Evolutionary conservation across 2,797 vertebrate genomes (phyloP).

Genomic region (Xenopus petersii): DNA sequence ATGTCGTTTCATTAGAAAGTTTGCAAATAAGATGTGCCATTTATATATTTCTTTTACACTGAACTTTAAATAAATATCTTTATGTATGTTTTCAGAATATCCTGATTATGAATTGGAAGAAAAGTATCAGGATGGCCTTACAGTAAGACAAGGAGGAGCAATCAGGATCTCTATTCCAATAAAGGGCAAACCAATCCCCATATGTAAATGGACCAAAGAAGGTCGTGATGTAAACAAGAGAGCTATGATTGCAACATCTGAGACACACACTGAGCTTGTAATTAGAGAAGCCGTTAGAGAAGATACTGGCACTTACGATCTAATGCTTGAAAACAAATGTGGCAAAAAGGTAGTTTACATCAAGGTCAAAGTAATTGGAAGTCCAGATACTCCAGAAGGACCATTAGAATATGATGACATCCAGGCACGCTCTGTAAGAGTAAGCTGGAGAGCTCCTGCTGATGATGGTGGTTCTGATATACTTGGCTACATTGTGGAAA

Average conservation of each 20-base stretch:
- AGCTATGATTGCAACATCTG: slow-evolving; percentile 90
- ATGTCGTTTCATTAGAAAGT: slow-evolving; percentile 10
- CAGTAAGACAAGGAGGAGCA: slow-evolving; percentile 89
- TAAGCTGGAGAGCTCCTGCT: slow-evolving; percentile 93
- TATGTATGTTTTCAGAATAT: slow-evolving; percentile 75
- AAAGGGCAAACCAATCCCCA: slow-evolving; percentile 92
- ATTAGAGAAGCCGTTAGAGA: slow-evolving; percentile 90
- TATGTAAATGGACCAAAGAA: slow-evolving; percentile 95
- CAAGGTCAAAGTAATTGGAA: slow-evolving; percentile 93
- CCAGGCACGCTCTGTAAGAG: slow-evolving; percentile 90
- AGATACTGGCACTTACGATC: slow-evolving; percentile 86
- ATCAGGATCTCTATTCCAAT: slow-evolving; percentile 90
- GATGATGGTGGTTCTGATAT: slow-evolving; percentile 95
- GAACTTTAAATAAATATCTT: neutral
- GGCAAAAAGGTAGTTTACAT: slow-evolving; percentile 92
- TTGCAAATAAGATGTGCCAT: neutral
- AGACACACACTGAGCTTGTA: slow-evolving; percentile 87
- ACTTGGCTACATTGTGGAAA: slow-evolving; percentile 89
- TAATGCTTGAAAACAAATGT: slow-evolving; percentile 90
- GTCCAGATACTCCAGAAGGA: slow-evolving; percentile 86
- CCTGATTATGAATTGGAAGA: slow-evolving; percentile 92
- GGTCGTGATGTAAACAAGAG: slow-evolving; percentile 72
- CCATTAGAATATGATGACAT: slow-evolving; percentile 90
- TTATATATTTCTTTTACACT: too few species aligned
- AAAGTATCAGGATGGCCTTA: slow-evolving; percentile 89